Percentiles rank a stretch among this genome's conserved stretches.
Conservation (phyloP, 2,888 invertebrate species). For the Euproctis similis region DNA sequence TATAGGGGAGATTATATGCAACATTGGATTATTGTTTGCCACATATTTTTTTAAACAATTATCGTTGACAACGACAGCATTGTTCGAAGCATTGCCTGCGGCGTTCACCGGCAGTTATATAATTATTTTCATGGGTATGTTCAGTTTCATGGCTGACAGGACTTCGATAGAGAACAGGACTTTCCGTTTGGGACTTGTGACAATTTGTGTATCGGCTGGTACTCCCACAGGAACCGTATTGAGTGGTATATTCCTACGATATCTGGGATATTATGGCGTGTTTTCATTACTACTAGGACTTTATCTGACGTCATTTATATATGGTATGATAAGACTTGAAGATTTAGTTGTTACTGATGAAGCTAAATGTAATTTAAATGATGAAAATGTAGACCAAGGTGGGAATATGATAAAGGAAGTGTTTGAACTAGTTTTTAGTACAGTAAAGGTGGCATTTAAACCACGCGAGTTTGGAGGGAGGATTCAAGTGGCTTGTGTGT, state of each 20-base stretch:
- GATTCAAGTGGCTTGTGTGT: constrained; percentile 52
- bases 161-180: constrained; percentile 77
- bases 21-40: constrained; percentile 70
- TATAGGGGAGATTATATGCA: constrained; percentile 70
- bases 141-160: constrained; percentile 78
- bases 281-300: constrained; percentile 52
- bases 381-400: constrained; percentile 8
- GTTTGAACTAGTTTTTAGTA: constrained; percentile 51
- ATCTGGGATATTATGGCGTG: constrained; percentile 64
- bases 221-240: constrained; percentile 70
- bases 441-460: constrained; percentile 53
- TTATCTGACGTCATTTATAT: constrained; percentile 47
- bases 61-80: constrained; percentile 64
- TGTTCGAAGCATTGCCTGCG: constrained; percentile 75
- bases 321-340: constrained; percentile 56
- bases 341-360: constrained; percentile 37
- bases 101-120: constrained; percentile 78
- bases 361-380: constrained; percentile 9
- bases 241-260: constrained; percentile 66
- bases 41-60: constrained; percentile 74
- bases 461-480: constrained; percentile 48
- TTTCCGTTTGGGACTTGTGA: constrained; percentile 78
- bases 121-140: constrained; percentile 76
- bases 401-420: constrained; percentile 39
- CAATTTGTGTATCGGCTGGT: constrained; percentile 69